Evolutionary conservation across 2,797 vertebrate genomes (phyloP).

Genomic region (Enteromius trimaculatus): DNA sequence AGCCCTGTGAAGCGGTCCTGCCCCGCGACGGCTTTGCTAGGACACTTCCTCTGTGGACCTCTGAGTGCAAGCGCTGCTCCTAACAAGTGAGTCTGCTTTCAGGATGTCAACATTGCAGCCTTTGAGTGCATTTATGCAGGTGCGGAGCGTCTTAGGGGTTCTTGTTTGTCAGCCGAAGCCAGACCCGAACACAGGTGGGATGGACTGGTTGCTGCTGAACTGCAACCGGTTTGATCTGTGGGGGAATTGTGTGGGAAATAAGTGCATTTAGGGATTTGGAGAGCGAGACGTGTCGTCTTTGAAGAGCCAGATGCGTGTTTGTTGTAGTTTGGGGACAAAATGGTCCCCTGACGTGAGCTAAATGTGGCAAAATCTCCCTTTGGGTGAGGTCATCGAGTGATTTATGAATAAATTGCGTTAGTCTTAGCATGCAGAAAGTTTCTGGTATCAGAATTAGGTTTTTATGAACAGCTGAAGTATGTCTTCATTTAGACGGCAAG

Average conservation of each 20-base stretch:
- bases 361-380: neutral
- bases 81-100: constrained; percentile 45
- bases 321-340: neutral
- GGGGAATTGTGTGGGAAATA: neutral
- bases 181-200: neutral
- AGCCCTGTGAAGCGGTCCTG: constrained; percentile 31
- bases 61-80: neutral
- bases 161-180: neutral
- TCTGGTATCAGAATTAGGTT: neutral
- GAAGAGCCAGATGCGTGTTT: neutral
- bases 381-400: neutral
- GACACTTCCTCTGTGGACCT: constrained; percentile 38
- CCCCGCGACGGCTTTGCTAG: neutral
- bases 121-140: neutral
- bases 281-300: neutral
- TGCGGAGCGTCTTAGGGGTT: neutral
- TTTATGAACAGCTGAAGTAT: neutral
- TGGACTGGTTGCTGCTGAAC: neutral
- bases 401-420: neutral
- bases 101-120: constrained; percentile 4
- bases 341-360: neutral
- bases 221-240: neutral
- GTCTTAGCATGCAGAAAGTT: neutral
- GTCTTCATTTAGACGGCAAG: constrained; percentile 1
- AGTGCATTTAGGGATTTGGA: neutral